Conservation (phyloP, 1,140 invertebrate genomes). For the Wasmannia auropunctata region DNA sequence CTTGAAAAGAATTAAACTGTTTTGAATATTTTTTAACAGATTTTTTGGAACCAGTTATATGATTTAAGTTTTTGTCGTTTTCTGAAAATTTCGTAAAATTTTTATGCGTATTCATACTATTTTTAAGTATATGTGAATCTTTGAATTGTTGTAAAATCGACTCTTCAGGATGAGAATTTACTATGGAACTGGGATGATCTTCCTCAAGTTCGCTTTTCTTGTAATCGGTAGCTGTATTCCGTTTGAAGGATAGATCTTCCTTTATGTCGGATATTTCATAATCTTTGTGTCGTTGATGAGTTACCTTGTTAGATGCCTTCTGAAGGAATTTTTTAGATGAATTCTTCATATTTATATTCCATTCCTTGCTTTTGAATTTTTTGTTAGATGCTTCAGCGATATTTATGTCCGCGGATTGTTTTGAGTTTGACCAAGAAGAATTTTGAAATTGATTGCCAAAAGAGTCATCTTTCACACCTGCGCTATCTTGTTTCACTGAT, state of each 20-base stretch:
- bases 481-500: not conserved
- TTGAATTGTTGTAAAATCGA: not conserved
- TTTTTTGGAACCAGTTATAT: not conserved
- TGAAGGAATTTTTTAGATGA: constrained; percentile 22
- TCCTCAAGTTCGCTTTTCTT: not conserved
- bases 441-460: not conserved
- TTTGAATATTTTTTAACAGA: not conserved
- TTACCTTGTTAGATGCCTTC: not conserved
- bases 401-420: not conserved
- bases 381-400: no score
- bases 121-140: not conserved
- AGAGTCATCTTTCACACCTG: not conserved
- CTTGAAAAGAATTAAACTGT: not conserved
- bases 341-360: constrained; percentile 43
- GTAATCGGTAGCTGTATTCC: not conserved
- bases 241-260: not conserved
- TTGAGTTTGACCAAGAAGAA: not conserved
- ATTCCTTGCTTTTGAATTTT: not conserved
- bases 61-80: not conserved
- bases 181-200: not conserved
- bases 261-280: not conserved
- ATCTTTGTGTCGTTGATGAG: constrained; percentile 14
- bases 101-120: not conserved
- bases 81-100: not conserved
- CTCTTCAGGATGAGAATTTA: not conserved